A percentile compares a stretch with the other conserved stretches of the same genome.
Evolutionary conservation across 2,888 invertebrate genomes (phyloP).

Genomic region (Coecobrya sp.): DNA sequence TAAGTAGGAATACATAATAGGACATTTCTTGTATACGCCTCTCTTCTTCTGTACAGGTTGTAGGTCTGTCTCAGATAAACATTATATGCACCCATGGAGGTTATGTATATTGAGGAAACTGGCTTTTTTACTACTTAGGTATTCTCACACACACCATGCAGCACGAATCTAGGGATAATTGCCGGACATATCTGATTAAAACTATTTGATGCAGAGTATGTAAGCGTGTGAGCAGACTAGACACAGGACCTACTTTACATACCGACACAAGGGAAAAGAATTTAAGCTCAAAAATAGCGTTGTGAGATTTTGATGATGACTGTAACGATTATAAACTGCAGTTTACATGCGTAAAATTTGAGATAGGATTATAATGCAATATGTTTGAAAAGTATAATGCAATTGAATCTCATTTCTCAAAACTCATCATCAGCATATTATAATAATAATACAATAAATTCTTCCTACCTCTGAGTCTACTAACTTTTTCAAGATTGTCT

Average conservation of each 20-base stretch:
- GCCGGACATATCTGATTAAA: constrained; percentile 46
- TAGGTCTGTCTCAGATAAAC: neutral
- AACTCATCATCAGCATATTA: constrained; percentile 66
- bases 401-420: constrained; percentile 76
- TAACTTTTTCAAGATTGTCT: constrained; percentile 42
- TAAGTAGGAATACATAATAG: too few species aligned
- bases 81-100: neutral
- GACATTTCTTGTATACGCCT: neutral
- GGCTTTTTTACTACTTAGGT: neutral
- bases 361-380: constrained; percentile 29
- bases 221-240: constrained; percentile 5
- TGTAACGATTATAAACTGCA: neutral
- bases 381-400: constrained; percentile 44
- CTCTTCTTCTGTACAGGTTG: neutral
- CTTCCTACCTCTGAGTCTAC: neutral
- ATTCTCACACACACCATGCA: neutral
- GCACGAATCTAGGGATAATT: constrained; percentile 31
- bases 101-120: neutral
- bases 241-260: neutral
- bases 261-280: neutral
- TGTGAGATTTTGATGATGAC: constrained; percentile 20
- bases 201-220: neutral
- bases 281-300: constrained; percentile 8
- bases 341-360: neutral
- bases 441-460: constrained; percentile 33